Base-by-base conservation (phyloP, 2,888 invertebrate species). In the Lasioglossum marginatum region DNA sequence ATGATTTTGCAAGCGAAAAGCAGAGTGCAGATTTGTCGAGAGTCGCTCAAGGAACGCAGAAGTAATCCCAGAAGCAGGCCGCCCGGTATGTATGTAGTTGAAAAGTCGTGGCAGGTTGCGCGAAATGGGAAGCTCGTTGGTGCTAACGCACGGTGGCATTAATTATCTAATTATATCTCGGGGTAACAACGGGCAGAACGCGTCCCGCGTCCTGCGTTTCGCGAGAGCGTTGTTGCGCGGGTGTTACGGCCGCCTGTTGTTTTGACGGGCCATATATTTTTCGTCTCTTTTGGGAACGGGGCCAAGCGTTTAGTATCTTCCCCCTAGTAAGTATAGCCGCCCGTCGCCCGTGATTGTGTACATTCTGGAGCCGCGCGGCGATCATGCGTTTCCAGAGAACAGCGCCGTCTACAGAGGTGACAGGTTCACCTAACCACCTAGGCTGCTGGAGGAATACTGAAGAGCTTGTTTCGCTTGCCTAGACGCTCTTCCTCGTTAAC, bases 281-380 rank as follows among this genome's bases (percentile, higher is more conserved):
- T 91, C 90, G 85, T 57, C 79, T 74, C 89, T 88, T 91, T 89
- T 84, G 92, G 92, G 92, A 93, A 91, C 89, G 68, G 82, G 91
- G 92, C 93, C 93, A 92, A 93, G 89, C 92, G 91, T 92, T 93
- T 92, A 89, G 91, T 91, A 89, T 85, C 88, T 63, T 63, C 31
- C 89, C 93, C 89, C 93, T 93, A n/a, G n/a, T n/a, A 93, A 93
- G 93, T 93, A 93, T 93, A 93, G 93, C 89, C 72, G 27, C 27
- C 73, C 75, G 74, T 76, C 52, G 70, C 52, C 90, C 79, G 72
- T 68, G 80, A 72, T 76, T 84, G 78, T 79, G 63, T 85, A 77
- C 68, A 79, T 76, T 81, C 86, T 45, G 68, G 27, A 76, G 66
- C 68, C 60, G 52, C 45, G 70, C 45, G 70, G 82, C 60, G 84